Conservation (phyloP, 2,888 invertebrate species). For the Stictocephala bisonia region DNA sequence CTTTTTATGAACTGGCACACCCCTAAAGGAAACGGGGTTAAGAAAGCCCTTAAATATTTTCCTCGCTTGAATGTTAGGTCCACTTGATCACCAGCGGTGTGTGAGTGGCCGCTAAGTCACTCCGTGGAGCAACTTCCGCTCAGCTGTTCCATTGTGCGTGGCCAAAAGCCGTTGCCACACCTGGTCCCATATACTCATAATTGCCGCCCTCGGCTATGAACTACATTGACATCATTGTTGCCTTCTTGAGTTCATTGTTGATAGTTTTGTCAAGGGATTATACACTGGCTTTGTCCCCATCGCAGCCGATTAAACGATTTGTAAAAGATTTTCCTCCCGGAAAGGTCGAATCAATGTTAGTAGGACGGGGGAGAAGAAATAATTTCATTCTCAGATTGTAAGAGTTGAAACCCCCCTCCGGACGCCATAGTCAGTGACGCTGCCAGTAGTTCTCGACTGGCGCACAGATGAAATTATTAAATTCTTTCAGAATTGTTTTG, state of each 20-base stretch:
- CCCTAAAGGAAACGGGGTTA: too few species aligned
- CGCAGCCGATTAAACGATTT: too few species aligned
- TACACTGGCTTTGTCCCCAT: too few species aligned
- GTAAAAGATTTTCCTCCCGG: slow-evolving; percentile 17
- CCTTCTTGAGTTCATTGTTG: slow-evolving; percentile 1
- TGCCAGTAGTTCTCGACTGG: slow-evolving; percentile 12
- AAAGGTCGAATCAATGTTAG: neutral
- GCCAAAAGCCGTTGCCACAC: slow-evolving; percentile 17
- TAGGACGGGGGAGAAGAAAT: slow-evolving; percentile 26
- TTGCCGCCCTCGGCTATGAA: neutral
- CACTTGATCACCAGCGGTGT: neutral
- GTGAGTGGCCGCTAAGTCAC: neutral
- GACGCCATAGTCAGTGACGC: neutral
- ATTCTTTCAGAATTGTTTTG: slow-evolving; percentile 32
- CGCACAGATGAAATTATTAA: slow-evolving; percentile 30
- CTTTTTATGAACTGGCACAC: too few species aligned
- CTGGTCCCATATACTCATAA: neutral
- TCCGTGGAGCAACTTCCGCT: slow-evolving; percentile 21
- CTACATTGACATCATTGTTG: slow-evolving; percentile 21
- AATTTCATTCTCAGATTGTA: slow-evolving; percentile 37
- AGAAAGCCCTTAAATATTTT: slow-evolving; percentile 29
- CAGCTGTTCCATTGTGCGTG: slow-evolving; percentile 9
- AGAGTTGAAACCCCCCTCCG: slow-evolving; percentile 6
- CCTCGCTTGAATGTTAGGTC: neutral
- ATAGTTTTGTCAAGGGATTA: too few species aligned